These are phyloP conservation scores for Typhlomys cinereus DNA, from an alignment of 2,113 vertebrate genomes.

Conservation along the genomic window DNA sequence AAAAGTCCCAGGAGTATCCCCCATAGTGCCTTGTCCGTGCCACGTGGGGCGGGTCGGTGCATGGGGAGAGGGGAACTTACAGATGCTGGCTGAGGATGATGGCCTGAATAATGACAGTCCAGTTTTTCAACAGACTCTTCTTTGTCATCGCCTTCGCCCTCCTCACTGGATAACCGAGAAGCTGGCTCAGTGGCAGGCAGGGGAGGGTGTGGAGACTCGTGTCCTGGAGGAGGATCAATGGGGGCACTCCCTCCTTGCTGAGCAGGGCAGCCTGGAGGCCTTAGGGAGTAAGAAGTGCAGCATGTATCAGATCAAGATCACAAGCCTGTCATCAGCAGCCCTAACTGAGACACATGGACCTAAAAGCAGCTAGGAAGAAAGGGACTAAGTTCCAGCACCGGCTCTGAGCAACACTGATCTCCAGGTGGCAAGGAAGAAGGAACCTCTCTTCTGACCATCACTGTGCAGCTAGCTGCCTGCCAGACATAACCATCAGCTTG, in stretches of 20 bases:
- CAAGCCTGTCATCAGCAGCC: neutral
- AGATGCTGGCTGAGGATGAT: slow-evolving; percentile 97
- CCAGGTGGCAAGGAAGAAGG: neutral
- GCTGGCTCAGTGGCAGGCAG: slow-evolving; percentile 89
- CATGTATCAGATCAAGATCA: slow-evolving; percentile 49
- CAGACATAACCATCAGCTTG: neutral
- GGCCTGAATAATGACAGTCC: slow-evolving; percentile 99
- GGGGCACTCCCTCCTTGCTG: slow-evolving; percentile 90
- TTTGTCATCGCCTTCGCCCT: slow-evolving; percentile 97
- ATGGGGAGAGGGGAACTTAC: slow-evolving; percentile 85
- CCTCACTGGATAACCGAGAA: slow-evolving; percentile 96
- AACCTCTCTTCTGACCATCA: neutral
- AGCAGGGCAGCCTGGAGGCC: slow-evolving; percentile 91
- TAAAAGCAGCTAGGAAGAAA: neutral
- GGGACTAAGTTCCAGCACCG: neutral
- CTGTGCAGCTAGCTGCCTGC: neutral
- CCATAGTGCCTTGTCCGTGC: neutral
- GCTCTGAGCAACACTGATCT: neutral
- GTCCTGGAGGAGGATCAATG: slow-evolving; percentile 89
- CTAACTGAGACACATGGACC: neutral
- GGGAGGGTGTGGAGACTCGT: slow-evolving; percentile 91
- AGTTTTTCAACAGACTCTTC: slow-evolving; percentile 96
- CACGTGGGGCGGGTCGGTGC: neutral
- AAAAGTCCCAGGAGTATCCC: neutral
- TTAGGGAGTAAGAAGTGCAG: slow-evolving; percentile 77